Base-by-base conservation (phyloP, 2,888 invertebrate genomes). In the Limnephilus auricula region DNA sequence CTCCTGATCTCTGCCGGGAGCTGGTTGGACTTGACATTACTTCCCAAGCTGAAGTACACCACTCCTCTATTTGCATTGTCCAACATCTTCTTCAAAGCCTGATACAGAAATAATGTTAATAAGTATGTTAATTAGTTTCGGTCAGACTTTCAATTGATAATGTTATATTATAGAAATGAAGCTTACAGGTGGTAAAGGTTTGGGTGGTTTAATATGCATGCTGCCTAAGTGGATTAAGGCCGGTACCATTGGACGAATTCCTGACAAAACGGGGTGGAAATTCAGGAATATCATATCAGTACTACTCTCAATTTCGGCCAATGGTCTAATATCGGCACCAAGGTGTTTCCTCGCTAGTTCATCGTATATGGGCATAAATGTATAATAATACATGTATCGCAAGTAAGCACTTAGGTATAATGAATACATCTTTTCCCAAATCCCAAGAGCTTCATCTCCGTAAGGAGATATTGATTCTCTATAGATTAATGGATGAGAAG, bases 401-500 rank as follows among this genome's bases (percentile, higher is more conserved):
- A 88, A 90, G 92, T 92, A 40, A 40, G 90, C 89, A 18, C 18
- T 18, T 18, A 50, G 50, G 18, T 50, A 50, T 18, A 50, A 50
- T 50, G 15, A 15, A 50, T 50, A 18, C 15, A 50, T 18, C 18
- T 50, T 50, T 50, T 50, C 18, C 50, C 50, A 50, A 50, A 50
- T 50, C 4, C 50, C 50, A 18, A 50, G 50, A 15, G 50, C 50
- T 4, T 18, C 5, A 50, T 50, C 18, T 91, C 94, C 94, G 92
- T 95, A 95, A 4, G 96, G 94, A 82, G 95, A 94, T 92, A 96
- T 95, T 1, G 95, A 94, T 93, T 96, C 96, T 34, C 96, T 96
- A 94, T 96, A 96, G 31, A 95, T 93, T 18, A 95, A 94, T 0
- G 96, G 96, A 94, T 96, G 96, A 3, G 94, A 94, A 0, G 96